A percentile compares a stretch with the other conserved stretches of the same genome.
Conservation (phyloP, 2,113 vertebrate genomes). For the Dolichallabes microphthalmus region DNA sequence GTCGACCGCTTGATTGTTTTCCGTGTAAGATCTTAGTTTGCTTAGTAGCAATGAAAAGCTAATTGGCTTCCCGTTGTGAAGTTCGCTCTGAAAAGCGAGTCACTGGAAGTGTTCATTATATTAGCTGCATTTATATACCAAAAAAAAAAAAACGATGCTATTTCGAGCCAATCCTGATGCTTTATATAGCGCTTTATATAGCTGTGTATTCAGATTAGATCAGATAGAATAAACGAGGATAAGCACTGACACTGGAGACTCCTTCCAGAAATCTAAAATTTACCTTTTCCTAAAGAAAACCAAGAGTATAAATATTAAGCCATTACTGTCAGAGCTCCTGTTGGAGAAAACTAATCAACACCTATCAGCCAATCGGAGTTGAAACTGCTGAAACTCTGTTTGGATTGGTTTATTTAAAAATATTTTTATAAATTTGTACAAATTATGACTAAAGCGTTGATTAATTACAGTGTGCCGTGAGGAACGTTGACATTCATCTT, state of each 20-base stretch:
- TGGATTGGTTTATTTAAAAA: not conserved
- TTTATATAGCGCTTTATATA: not conserved
- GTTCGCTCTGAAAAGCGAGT: not conserved
- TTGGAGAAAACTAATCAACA: not conserved
- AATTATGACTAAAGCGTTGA: not conserved
- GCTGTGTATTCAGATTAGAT: not conserved
- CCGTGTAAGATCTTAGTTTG: not conserved
- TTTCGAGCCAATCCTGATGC: not conserved
- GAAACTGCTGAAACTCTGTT: not conserved
- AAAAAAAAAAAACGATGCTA: not conserved
- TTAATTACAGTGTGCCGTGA: not conserved
- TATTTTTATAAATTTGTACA: not conserved
- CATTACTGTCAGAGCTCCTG: not conserved
- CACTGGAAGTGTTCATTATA: not conserved
- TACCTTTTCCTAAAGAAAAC: too few species aligned
- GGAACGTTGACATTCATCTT: not conserved
- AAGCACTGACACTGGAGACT: not conserved
- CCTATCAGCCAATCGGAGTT: not conserved
- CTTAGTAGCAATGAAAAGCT: not conserved
- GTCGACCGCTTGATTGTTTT: not conserved
- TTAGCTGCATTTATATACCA: not conserved
- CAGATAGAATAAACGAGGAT: too few species aligned
- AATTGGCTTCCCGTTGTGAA: constrained; percentile 11
- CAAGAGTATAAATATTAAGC: too few species aligned
- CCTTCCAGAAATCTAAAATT: not conserved